Percentiles rank a stretch among this genome's conserved stretches.
Conservation (phyloP, 1,140 invertebrate genomes). For the Papilio dardanus region DNA sequence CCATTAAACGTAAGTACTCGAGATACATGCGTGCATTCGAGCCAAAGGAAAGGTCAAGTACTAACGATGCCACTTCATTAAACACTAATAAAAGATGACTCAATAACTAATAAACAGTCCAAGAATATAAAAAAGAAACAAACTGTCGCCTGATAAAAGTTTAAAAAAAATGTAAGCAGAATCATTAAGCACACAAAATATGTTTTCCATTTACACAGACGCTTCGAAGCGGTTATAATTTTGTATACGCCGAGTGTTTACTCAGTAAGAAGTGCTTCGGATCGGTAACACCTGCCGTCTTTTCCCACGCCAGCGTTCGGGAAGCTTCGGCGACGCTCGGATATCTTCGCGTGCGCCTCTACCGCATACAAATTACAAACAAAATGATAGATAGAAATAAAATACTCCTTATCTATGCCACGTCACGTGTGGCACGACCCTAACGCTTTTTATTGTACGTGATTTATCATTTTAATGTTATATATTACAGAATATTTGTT, state of each 20-base stretch:
- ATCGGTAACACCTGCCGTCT: slow-evolving; percentile 78
- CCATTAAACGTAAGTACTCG: slow-evolving; percentile 27
- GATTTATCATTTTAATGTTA: slow-evolving; percentile 36
- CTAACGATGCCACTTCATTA: slow-evolving; percentile 60
- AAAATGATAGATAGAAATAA: slow-evolving; percentile 46
- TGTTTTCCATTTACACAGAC: slow-evolving; percentile 81
- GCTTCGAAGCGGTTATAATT: slow-evolving; percentile 79
- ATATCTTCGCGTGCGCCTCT: slow-evolving; percentile 57
- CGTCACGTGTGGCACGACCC: slow-evolving; percentile 53
- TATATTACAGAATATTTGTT: slow-evolving; percentile 32
- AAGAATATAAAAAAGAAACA: slow-evolving; percentile 59
- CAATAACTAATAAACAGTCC: slow-evolving; percentile 65
- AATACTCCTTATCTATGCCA: slow-evolving; percentile 41
- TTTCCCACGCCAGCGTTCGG: slow-evolving; percentile 76
- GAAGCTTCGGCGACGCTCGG: slow-evolving; percentile 63
- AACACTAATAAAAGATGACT: slow-evolving; percentile 70
- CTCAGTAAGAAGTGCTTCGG: slow-evolving; percentile 78
- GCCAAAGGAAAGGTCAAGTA: slow-evolving; percentile 54
- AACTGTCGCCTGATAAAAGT: slow-evolving; percentile 63
- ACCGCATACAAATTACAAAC: slow-evolving; percentile 57
- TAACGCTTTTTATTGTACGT: slow-evolving; percentile 47
- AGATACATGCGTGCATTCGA: slow-evolving; percentile 10
- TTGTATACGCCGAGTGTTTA: slow-evolving; percentile 80
- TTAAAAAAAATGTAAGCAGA: slow-evolving; percentile 80
- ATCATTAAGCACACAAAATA: slow-evolving; percentile 82